phyloP scores from a whole-genome alignment of 1,140 invertebrate genomes.

The Acromyrmex echinatior region DNA sequence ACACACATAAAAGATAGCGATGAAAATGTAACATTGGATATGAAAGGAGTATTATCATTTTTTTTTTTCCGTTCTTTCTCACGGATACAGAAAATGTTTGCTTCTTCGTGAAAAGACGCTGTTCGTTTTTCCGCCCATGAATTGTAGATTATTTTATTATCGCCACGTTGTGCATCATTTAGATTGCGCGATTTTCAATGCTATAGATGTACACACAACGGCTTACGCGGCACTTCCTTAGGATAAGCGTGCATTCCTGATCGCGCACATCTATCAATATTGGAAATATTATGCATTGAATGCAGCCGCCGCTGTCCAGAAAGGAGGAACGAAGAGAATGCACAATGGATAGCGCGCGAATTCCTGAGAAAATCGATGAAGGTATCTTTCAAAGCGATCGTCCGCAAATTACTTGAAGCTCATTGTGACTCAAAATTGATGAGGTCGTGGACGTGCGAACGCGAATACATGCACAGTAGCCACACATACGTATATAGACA shows the following conservation, averaged over 20 bases:
- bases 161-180: neutral
- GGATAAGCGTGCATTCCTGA: conserved; percentile 44
- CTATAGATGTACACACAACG: conserved; percentile 9
- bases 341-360: conserved; percentile 57
- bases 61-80: neutral
- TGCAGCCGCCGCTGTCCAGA: conserved; percentile 52
- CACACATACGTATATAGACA: neutral
- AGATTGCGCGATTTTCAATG: conserved; percentile 29
- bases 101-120: neutral
- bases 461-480: neutral
- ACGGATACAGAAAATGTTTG: neutral
- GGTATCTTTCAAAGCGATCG: conserved; percentile 55
- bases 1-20: too few relatives aligned
- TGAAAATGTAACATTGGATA: neutral
- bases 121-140: neutral
- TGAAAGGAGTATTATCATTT: neutral
- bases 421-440: conserved; percentile 62
- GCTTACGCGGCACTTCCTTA: conserved; percentile 50
- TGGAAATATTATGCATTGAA: conserved; percentile 62
- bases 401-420: conserved; percentile 63
- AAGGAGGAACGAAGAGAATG: conserved; percentile 60
- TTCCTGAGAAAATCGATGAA: conserved; percentile 56
- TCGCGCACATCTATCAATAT: conserved; percentile 63
- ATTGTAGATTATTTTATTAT: conserved; percentile 51
- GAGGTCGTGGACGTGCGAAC: conserved; percentile 49